These are phyloP conservation scores for Oreochromis spilurus DNA, from an alignment of 2,113 vertebrate genomes.

Conservation along the genomic window DNA sequence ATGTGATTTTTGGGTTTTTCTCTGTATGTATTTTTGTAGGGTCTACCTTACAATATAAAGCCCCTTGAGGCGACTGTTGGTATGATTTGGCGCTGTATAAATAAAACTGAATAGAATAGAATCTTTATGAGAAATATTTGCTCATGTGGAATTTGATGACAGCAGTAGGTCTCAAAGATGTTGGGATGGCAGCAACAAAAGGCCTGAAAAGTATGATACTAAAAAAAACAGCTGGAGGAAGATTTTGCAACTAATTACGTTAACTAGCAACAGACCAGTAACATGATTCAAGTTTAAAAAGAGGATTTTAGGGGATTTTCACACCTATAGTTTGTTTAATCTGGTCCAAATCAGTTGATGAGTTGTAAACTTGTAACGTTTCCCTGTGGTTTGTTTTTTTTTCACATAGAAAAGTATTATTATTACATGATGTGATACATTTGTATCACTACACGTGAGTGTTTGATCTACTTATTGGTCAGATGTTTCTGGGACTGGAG, in stretches of 20 bases:
- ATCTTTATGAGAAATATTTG: not conserved
- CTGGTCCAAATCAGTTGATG: not conserved
- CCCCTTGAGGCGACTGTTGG: not conserved
- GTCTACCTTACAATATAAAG: not conserved
- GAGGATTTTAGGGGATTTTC: not conserved
- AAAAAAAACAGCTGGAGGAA: not conserved
- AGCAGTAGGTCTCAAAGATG: not conserved
- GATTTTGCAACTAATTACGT: not conserved
- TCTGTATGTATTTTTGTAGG: not conserved
- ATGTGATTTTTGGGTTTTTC: accelerated
- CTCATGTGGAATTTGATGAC: not conserved
- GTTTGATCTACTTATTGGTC: not conserved
- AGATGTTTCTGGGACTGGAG: not conserved
- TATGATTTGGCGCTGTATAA: not conserved
- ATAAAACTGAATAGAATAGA: not conserved
- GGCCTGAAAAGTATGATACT: not conserved
- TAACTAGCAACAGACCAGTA: not conserved
- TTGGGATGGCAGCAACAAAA: not conserved
- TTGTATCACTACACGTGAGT: not conserved
- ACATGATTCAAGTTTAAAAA: not conserved
- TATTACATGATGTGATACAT: not conserved
- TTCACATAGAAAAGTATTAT: not conserved
- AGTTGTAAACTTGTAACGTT: accelerated
- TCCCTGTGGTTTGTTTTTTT: not conserved
- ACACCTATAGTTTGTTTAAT: not conserved